Evolutionary conservation across 2,888 invertebrate species (phyloP), one percentile per base, ranked within the genome.

Genomic region (Macrosiphum euphorbiae): DNA sequence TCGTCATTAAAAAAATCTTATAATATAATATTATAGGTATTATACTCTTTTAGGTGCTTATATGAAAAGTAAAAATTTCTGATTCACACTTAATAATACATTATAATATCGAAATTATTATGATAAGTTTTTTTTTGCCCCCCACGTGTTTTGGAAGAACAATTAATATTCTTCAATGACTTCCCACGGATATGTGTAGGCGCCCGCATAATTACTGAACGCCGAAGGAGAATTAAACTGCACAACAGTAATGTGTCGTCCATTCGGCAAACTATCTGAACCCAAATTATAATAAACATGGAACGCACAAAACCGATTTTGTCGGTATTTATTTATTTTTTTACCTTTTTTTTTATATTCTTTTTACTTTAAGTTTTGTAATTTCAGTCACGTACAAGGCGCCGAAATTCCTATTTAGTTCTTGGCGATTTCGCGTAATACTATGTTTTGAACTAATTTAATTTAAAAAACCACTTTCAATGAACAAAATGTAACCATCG

Each of bases 301-400:
- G 8, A 78, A 91, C 20, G 24, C 11, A 89, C 61, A 86, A 44
- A 88, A 24, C 88, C 20, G 28, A 50, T 26, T 88, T 24, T 86
- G n/a, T 58, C 28, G 7, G 26, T 35, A 86, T 86, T 24, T 58
- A 85, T 44, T 84, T 85, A 87, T 47, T 41, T 86, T n/a, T 87
- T 52, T 88, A 55, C 24, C 11, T 55, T 88, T 88, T 88, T 88
- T 88, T 88, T 87, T 58, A 52, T 50, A 10, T 28, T 87, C 11
- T 88, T 92, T 61, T 88, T 52, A 41, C 35, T 41, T 28, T 3
- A 88, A 58, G 26, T 86, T 92, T 88, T 41, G 88, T 24, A 11
- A 92, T 88, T 92, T 88, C 28, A 67, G 35, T 92, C 92, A 92
- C 92, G 92, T 92, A 67, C 67, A 52, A 88, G 88, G 28, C 41